Evolutionary conservation across 2,888 invertebrate genomes (phyloP).

Genomic region (Phytoseiulus persimilis): DNA sequence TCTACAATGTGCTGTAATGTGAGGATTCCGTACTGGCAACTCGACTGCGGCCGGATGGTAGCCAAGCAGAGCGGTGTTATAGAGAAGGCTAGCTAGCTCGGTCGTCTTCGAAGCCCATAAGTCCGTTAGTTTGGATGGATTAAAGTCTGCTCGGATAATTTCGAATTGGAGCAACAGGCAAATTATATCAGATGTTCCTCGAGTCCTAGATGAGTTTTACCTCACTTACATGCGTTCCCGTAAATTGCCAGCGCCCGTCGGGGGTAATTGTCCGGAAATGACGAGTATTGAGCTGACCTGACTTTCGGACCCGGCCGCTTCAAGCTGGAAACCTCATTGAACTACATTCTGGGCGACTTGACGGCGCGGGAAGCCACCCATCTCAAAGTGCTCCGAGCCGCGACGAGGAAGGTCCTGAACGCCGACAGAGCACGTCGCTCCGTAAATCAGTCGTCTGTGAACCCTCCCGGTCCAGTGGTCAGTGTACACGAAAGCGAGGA

Average conservation of each 20-base stretch:
- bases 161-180: neutral
- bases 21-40: neutral
- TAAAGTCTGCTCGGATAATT: neutral
- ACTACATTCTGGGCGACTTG: too few species aligned
- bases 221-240: neutral
- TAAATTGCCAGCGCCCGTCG: neutral
- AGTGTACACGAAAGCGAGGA: too few species aligned
- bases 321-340: neutral
- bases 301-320: neutral
- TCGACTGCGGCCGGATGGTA: neutral
- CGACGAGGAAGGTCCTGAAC: too few species aligned
- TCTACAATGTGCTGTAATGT: neutral
- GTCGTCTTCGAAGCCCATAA: neutral
- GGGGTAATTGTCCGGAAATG: neutral
- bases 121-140: neutral
- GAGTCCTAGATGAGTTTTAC: neutral
- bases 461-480: too few species aligned
- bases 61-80: neutral
- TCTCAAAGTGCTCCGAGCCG: too few species aligned
- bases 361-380: too few species aligned
- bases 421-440: too few species aligned
- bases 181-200: neutral
- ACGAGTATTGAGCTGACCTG: neutral
- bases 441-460: too few species aligned
- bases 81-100: neutral